These are phyloP conservation scores for Troides oblongomaculatus DNA, from an alignment of 2,888 invertebrate genomes.

Conservation along the genomic window DNA sequence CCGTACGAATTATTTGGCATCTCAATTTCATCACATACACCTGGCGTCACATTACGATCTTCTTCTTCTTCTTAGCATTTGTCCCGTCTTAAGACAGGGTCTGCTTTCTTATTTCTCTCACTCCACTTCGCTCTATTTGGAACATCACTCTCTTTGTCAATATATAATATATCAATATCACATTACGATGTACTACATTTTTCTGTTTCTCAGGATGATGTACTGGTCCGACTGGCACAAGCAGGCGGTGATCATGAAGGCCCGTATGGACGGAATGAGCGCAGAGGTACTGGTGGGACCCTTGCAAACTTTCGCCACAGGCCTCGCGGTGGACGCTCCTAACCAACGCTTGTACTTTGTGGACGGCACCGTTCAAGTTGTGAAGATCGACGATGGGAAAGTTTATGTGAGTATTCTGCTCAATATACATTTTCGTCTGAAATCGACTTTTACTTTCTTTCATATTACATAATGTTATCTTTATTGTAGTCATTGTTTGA, in stretches of 20 bases:
- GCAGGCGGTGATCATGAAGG: constrained; percentile 85
- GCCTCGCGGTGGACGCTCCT: constrained; percentile 89
- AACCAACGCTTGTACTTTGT: constrained; percentile 92
- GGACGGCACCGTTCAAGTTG: constrained; percentile 81
- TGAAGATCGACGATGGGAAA: constrained; percentile 85
- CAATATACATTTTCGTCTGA: too few species aligned
- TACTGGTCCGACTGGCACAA: constrained; percentile 96
- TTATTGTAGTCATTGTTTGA: constrained; percentile 53
- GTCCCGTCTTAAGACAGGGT: too few species aligned
- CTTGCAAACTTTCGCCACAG: constrained; percentile 89
- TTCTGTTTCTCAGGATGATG: constrained; percentile 81
- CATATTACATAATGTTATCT: background rate
- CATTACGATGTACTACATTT: background rate
- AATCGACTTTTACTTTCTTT: too few species aligned
- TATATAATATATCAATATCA: too few species aligned
- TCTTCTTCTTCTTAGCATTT: too few species aligned
- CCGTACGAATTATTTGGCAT: too few species aligned
- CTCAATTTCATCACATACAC: too few species aligned
- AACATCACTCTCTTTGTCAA: too few species aligned
- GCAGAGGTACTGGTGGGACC: constrained; percentile 81
- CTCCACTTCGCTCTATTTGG: too few species aligned
- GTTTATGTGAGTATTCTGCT: constrained; percentile 76
- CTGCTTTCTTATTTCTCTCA: too few species aligned
- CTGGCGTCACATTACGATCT: too few species aligned
- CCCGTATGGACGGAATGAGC: constrained; percentile 91